These are phyloP conservation scores for Neoaliturus tenellus DNA, from an alignment of 2,888 invertebrate species.

Conservation along the genomic window DNA sequence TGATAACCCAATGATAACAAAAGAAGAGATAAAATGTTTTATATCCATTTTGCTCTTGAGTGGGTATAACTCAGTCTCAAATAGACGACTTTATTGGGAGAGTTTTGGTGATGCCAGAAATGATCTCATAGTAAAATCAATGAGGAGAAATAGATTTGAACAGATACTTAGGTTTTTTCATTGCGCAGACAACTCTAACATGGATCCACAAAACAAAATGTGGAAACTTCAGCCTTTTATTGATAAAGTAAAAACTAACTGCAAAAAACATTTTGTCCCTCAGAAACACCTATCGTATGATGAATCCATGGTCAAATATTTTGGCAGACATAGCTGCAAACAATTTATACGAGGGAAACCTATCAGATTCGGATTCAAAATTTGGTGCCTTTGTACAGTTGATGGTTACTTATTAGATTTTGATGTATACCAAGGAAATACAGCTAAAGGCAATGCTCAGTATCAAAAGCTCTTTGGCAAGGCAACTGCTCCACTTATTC, in stretches of 20 bases:
- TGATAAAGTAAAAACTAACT: constrained; percentile 63
- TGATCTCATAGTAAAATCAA: constrained; percentile 60
- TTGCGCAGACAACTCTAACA: constrained; percentile 65
- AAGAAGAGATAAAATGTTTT: constrained; percentile 51
- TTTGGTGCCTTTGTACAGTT: constrained; percentile 63
- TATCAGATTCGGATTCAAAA: constrained; percentile 66
- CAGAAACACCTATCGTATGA: constrained; percentile 63
- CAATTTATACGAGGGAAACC: constrained; percentile 66
- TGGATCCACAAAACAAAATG: constrained; percentile 65
- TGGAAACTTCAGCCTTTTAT: constrained; percentile 65
- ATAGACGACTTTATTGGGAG: constrained; percentile 64
- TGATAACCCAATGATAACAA: constrained; percentile 59
- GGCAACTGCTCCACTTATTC: constrained; percentile 63
- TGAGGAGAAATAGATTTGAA: constrained; percentile 65
- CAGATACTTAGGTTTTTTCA: constrained; percentile 66
- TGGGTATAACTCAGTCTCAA: constrained; percentile 64
- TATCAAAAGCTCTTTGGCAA: constrained; percentile 66
- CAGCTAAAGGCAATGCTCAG: constrained; percentile 33
- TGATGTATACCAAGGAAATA: constrained; percentile 66
- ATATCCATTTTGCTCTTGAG: constrained; percentile 61
- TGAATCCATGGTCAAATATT: constrained; percentile 66
- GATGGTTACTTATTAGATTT: constrained; percentile 57
- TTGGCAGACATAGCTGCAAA: constrained; percentile 60
- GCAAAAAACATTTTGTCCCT: constrained; percentile 61
- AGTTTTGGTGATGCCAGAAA: constrained; percentile 59